Evolutionary conservation across 1,140 invertebrate species (phyloP), one percentile per base, ranked within the genome.

Genomic region (Frieseomelitta varia): DNA sequence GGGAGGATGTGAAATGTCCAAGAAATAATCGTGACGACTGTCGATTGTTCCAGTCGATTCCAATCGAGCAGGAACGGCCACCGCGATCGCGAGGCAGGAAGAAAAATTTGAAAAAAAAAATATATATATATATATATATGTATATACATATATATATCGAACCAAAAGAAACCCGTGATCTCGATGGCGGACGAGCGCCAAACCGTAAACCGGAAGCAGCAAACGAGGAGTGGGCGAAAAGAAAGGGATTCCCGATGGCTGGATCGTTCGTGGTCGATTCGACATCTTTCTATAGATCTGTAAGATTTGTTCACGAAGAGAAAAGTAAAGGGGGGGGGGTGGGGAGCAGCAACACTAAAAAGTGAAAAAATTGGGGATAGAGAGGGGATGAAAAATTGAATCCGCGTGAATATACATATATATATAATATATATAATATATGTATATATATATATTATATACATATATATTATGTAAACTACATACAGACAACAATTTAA

Each of bases 401-500:
- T n/a, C n/a, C 75, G 87, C 61, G 82, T 77, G 79, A 67, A 87
- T 79, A 69, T 24, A 56, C 21, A 56, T 74, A 56, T n/a, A 39
- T 65, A 39, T n/a, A 39, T 39, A 39, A 74, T 74, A 73, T 56
- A 76, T 76, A 71, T 47, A 27, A 71, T 55, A 69, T 69, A 61
- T n/a, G n/a, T n/a, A n/a, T n/a, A n/a, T n/a, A n/a, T n/a, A n/a
- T n/a, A n/a, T n/a, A n/a, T n/a, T n/a, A n/a, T n/a, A n/a, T n/a
- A n/a, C n/a, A n/a, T n/a, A n/a, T 76, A 76, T 63, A 79, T 79
- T 79, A 68, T 63, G 67, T 81, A 87, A 90, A 83, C 73, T 85
- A 88, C 89, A 90, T 90, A 90, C 89, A 90, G 89, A 90, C 79
- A 90, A 90, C 69, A 79, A 79, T 88, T 88, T 61, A 76, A 86